These are phyloP conservation scores for Liopterus haemorrhoidalis DNA, from an alignment of 2,888 invertebrate species.

Conservation along the genomic window DNA sequence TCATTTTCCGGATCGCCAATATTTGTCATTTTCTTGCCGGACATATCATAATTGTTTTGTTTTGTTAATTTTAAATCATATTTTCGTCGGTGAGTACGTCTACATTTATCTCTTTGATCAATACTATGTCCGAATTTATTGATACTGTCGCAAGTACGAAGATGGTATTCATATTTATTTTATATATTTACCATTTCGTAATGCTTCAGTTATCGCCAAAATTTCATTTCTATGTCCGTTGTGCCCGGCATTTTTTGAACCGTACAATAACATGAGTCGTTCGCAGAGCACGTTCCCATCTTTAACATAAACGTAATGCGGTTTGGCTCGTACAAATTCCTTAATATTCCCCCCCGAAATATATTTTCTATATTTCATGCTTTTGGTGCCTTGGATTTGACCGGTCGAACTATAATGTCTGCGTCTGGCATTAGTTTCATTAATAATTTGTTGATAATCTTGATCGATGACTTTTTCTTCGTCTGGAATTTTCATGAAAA, in stretches of 20 bases:
- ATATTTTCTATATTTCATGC: neutral
- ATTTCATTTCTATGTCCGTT: too few species aligned
- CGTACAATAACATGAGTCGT: too few species aligned
- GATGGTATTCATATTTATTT: too few species aligned
- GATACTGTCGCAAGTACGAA: neutral
- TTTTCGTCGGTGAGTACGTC: neutral
- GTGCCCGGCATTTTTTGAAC: too few species aligned
- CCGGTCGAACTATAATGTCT: neutral
- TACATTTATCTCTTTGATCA: too few species aligned
- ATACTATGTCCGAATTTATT: slow-evolving; percentile 1
- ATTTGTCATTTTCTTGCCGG: neutral
- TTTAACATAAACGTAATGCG: too few species aligned
- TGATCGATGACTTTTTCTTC: too few species aligned
- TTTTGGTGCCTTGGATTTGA: neutral
- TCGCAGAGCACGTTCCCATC: too few species aligned
- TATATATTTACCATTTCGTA: too few species aligned
- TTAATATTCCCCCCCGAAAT: too few species aligned
- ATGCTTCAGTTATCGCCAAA: too few species aligned
- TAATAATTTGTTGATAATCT: neutral
- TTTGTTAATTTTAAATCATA: neutral
- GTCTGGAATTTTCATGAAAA: neutral
- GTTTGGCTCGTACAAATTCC: too few species aligned
- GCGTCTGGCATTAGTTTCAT: neutral
- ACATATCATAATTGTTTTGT: neutral
- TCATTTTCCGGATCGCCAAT: neutral